Evolutionary conservation across 2,888 invertebrate species (phyloP).

Genomic region (Argyresthia goedartella): DNA sequence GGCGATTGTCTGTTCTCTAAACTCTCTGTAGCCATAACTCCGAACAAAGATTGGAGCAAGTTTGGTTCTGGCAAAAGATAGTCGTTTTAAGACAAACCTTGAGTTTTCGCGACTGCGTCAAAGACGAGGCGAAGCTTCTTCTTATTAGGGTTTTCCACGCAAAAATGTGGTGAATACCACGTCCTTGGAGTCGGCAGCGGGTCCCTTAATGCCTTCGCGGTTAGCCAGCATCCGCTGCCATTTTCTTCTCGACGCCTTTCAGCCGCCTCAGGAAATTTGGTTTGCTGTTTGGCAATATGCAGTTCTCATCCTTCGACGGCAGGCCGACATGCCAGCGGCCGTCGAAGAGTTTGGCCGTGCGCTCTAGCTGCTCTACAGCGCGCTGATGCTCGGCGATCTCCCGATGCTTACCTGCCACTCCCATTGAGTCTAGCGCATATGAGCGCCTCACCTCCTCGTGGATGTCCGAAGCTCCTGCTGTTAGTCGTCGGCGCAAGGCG

Average conservation of each 20-base stretch:
- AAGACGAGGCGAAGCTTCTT: too few relatives aligned
- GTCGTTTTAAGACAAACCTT: too few relatives aligned
- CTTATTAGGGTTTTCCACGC: conserved; percentile 6
- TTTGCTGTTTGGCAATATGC: background rate
- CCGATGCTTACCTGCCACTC: conserved; percentile 9
- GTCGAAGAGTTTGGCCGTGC: background rate
- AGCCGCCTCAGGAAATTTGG: background rate
- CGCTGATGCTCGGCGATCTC: conserved; percentile 7
- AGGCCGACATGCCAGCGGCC: conserved; percentile 4
- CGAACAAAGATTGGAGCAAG: too few relatives aligned
- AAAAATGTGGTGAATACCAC: conserved; percentile 7
- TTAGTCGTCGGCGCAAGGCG: background rate
- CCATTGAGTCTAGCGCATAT: conserved; percentile 10
- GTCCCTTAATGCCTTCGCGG: background rate
- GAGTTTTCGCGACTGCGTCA: conserved; percentile 23
- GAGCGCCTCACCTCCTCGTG: conserved; percentile 5
- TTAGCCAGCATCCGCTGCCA: background rate
- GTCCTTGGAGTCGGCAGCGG: too few relatives aligned
- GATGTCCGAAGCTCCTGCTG: background rate
- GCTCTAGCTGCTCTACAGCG: background rate
- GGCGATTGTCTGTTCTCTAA: too few relatives aligned
- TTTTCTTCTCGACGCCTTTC: background rate
- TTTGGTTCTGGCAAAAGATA: too few relatives aligned
- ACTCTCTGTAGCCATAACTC: too few relatives aligned
- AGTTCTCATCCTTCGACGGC: conserved; percentile 4